A percentile compares a stretch with the other conserved stretches of the same genome.
Evolutionary conservation across 2,888 invertebrate genomes (phyloP).

Genomic region (Watsonalla cultraria): DNA sequence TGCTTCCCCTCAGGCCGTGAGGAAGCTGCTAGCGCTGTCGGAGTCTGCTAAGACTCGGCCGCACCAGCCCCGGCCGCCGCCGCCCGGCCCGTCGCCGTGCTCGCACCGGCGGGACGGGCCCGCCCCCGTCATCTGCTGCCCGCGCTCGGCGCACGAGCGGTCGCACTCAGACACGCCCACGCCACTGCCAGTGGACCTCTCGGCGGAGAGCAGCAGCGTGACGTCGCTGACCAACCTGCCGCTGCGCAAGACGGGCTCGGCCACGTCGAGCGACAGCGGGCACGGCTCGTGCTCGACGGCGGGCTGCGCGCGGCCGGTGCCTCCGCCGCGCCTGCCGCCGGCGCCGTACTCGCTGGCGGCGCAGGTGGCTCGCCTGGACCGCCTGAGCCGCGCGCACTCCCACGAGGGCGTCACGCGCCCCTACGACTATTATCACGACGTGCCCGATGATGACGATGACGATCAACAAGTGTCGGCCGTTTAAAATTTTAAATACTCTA

Average conservation of each 20-base stretch:
- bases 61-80: slow-evolving; percentile 87
- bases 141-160: slow-evolving; percentile 88
- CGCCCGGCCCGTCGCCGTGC: slow-evolving; percentile 82
- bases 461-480: slow-evolving; percentile 77
- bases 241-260: slow-evolving; percentile 92
- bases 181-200: slow-evolving; percentile 91
- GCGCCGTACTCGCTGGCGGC: slow-evolving; percentile 92
- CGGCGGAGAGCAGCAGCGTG: slow-evolving; percentile 96
- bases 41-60: slow-evolving; percentile 93
- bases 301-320: slow-evolving; percentile 81
- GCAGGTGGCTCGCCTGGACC: slow-evolving; percentile 90
- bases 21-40: slow-evolving; percentile 95
- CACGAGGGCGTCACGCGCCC: slow-evolving; percentile 91
- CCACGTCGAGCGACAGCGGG: slow-evolving; percentile 95
- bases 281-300: slow-evolving; percentile 85
- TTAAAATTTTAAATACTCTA: slow-evolving; percentile 59
- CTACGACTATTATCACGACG: slow-evolving; percentile 82
- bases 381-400: slow-evolving; percentile 90
- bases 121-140: slow-evolving; percentile 56
- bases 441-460: slow-evolving; percentile 73
- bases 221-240: slow-evolving; percentile 95
- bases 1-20: slow-evolving; percentile 97
- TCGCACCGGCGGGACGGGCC: slow-evolving; percentile 81
- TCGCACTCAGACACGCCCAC: slow-evolving; percentile 94
- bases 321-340: slow-evolving; percentile 82